Base-by-base conservation (phyloP, 2,888 invertebrate species). In the Carcina quercana region DNA sequence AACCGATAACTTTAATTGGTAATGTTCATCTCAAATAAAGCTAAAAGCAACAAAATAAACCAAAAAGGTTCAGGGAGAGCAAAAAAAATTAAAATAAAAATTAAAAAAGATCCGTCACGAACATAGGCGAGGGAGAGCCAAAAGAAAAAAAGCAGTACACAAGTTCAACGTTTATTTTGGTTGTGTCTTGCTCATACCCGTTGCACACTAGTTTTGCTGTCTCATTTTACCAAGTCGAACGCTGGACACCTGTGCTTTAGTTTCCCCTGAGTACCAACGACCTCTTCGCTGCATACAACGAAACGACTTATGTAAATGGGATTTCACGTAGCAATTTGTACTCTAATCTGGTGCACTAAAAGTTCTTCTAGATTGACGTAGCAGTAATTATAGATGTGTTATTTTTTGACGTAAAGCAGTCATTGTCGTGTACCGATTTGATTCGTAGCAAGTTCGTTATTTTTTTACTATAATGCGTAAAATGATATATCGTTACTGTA, bases 201-300 rank as follows among this genome's bases (percentile, higher is more conserved):
- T 4, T 21, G 27, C 28, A 32, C 43, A 59, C 60, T 37, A 11
- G 20, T 68, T 63, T 50, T 30, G 34, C 56, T 30, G 22, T 73
- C 79, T 65, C 66, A 47, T 44, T 78, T 67, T 47, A 45, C 38
- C 71, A 47, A 62, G 56, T 73, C 72, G 76, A 83, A 72, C 83
- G 83, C 74, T 79, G 83, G 80, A 83, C 83, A 83, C 83, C 83
- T 83, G 83, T 83, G 83, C 83, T 82, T 83, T 76, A 82, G 80
- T 82, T 80, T 83, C 82, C 83, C 79, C 74, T 66, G 74, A 80
- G 83, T 83, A 80, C 79, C 83, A 83, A 80, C 83, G 83, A 83
- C 83, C 83, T 83, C 80, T 79, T 61, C 50, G 31, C 37, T 43
- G 44, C 51, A 43, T 54, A 56, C 48, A 47, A 47, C 56, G 45